phyloP scores from a whole-genome alignment of 2,888 invertebrate genomes.

The Axea sp. region DNA sequence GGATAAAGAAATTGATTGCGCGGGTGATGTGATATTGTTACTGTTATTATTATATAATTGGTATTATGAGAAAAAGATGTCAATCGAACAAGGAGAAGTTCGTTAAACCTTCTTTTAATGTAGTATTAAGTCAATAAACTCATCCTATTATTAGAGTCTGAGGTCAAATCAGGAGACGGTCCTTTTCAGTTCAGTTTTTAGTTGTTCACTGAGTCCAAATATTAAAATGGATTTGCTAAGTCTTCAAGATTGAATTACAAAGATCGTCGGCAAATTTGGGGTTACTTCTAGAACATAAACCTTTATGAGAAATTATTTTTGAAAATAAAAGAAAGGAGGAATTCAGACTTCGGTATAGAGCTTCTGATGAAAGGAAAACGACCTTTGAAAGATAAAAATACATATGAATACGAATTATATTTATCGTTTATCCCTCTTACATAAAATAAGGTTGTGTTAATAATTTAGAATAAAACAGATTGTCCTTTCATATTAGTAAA shows the following conservation, averaged over 20 bases:
- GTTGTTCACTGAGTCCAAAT: constrained; percentile 19
- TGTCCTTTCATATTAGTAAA: too few relatives aligned
- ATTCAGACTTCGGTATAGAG: too few relatives aligned
- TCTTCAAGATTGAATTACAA: constrained; percentile 50
- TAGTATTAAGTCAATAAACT: constrained; percentile 54
- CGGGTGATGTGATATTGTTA: constrained; percentile 4
- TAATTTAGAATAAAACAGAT: too few relatives aligned
- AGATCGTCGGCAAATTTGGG: constrained; percentile 17
- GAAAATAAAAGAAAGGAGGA: background rate
- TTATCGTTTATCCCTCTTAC: too few relatives aligned
- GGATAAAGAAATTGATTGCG: too few relatives aligned
- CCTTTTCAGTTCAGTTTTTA: constrained; percentile 34
- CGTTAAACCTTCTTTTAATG: constrained; percentile 48
- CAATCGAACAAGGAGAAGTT: constrained; percentile 9
- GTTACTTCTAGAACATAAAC: constrained; percentile 6
- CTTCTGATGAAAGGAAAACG: too few relatives aligned
- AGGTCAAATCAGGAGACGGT: constrained; percentile 23
- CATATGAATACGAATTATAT: too few relatives aligned
- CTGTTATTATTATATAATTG: constrained; percentile 39
- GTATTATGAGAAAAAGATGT: constrained; percentile 19
- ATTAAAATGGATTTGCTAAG: constrained; percentile 47
- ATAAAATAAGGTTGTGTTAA: too few relatives aligned
- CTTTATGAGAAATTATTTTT: background rate
- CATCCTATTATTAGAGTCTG: constrained; percentile 48
- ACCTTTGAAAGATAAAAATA: too few relatives aligned